Evolutionary conservation across 2,113 vertebrate species (phyloP), one percentile per base, ranked within the genome.

Genomic region (Eurypyga helias): DNA sequence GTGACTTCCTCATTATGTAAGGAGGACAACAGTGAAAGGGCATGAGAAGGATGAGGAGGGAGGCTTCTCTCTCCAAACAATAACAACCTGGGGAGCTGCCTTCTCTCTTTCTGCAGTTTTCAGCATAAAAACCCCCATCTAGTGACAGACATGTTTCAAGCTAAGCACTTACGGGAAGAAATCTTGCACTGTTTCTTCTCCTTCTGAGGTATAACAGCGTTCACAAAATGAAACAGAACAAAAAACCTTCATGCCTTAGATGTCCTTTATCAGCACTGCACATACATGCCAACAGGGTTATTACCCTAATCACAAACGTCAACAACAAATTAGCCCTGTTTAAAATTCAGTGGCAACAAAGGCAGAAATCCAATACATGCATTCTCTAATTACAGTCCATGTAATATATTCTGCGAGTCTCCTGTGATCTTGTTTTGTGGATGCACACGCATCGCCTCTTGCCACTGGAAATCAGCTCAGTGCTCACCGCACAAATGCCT

Each of bases 271-370:
- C 83, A 95, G 95, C 83, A 61, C 51, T 43, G 31, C 54, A 81
- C 66, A 77, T 28, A 49, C 51, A 52, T 45, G 91, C 76, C 83
- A 95, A 58, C 31, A 77, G 76, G 66, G 70, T 67, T 79, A 94
- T 77, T 96, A 81, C 48, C 94, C 52, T 79, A 89, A 91, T 83
- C 87, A 76, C 60, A 93, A 92, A 90, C 1, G 24, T 69, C 75
- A 79, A 90, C 72, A 94, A 58, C 81, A 97, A 97, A 95, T 96
- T 80, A 96, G 69, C 66, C 75, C 87, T 72, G 55, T 83, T 90
- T 82, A 96, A 96, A 97, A 96, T 86, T 83, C 79, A 89, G 0
- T 7, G 9, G 58, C 86, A 83, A 94, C 62, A 95, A 97, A 96
- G 55, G 84, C 95, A 89, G 89, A 83, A 88, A 70, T 66, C 48